Conservation (phyloP, 2,888 invertebrate species). For the Dryocosmus kuriphilus region DNA sequence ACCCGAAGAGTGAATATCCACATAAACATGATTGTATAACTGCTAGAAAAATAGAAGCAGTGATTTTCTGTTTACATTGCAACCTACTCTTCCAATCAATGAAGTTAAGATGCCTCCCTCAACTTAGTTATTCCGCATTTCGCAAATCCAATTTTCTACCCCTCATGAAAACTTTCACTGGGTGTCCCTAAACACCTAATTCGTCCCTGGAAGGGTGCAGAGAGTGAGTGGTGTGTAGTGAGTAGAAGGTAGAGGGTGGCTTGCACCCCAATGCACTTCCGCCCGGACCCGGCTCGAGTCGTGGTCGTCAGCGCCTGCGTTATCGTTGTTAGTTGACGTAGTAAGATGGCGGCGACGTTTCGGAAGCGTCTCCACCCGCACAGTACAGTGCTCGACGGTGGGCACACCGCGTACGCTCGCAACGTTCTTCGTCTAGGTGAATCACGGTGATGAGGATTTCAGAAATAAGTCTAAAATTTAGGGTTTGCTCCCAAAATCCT, state of each 20-base stretch:
- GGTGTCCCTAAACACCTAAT: neutral
- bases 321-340: constrained; percentile 67
- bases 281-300: constrained; percentile 33
- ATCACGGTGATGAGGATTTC: constrained; percentile 20
- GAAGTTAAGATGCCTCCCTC: neutral
- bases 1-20: too few species aligned
- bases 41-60: neutral
- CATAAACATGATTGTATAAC: too few species aligned
- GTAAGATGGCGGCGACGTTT: constrained; percentile 75
- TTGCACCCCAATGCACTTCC: constrained; percentile 36
- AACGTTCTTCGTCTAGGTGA: constrained; percentile 56
- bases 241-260: constrained; percentile 3
- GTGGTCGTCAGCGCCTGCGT: constrained; percentile 69
- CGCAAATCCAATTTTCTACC: neutral
- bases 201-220: constrained; percentile 1
- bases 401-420: constrained; percentile 73
- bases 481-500: neutral
- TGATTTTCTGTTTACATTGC: neutral
- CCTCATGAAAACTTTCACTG: neutral
- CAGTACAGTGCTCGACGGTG: constrained; percentile 76
- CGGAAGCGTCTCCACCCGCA: constrained; percentile 77
- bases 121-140: neutral
- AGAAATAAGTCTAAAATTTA: neutral
- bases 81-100: neutral
- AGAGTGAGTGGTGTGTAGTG: neutral